A percentile compares a stretch with the other conserved stretches of the same genome.
These are phyloP conservation scores for Polypedilum vanderplanki DNA, from an alignment of 1,140 invertebrate genomes.

Conservation along the genomic window DNA sequence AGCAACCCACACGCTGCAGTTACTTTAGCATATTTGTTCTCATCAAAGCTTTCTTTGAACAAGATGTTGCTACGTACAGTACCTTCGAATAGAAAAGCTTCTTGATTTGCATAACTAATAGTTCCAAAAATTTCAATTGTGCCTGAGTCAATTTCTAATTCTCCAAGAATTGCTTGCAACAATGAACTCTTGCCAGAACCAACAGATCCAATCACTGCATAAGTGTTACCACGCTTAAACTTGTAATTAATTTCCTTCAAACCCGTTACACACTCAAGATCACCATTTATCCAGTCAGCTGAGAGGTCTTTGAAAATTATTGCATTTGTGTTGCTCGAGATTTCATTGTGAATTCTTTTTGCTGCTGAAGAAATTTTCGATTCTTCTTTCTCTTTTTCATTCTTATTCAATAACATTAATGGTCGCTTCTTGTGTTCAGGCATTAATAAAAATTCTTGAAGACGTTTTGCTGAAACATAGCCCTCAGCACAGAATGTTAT, in stretches of 20 bases:
- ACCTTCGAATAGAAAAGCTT: slow-evolving; percentile 64
- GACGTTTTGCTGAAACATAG: slow-evolving; percentile 58
- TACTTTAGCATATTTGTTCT: slow-evolving; percentile 34
- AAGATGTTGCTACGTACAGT: slow-evolving; percentile 56
- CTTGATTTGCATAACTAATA: slow-evolving; percentile 66
- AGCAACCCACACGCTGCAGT: slow-evolving; percentile 47
- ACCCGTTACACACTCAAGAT: neutral
- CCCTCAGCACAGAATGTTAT: slow-evolving; percentile 51
- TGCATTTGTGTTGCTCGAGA: neutral
- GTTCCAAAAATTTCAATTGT: slow-evolving; percentile 53
- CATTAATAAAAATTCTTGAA: slow-evolving; percentile 52
- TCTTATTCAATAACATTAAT: neutral
- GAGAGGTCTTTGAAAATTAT: slow-evolving; percentile 14
- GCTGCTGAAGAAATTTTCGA: neutral
- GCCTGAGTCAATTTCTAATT: slow-evolving; percentile 56
- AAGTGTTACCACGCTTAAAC: neutral
- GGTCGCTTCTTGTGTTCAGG: slow-evolving; percentile 34
- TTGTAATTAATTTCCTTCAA: neutral
- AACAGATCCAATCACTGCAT: slow-evolving; percentile 49
- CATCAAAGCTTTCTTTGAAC: slow-evolving; percentile 47
- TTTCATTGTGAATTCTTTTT: neutral
- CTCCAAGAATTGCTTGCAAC: slow-evolving; percentile 62
- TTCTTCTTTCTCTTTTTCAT: slow-evolving; percentile 7
- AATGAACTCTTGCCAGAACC: slow-evolving; percentile 48
- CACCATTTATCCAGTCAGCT: neutral